Conservation (phyloP, 2,113 vertebrate genomes). For the Cheirogaleus medius region DNA sequence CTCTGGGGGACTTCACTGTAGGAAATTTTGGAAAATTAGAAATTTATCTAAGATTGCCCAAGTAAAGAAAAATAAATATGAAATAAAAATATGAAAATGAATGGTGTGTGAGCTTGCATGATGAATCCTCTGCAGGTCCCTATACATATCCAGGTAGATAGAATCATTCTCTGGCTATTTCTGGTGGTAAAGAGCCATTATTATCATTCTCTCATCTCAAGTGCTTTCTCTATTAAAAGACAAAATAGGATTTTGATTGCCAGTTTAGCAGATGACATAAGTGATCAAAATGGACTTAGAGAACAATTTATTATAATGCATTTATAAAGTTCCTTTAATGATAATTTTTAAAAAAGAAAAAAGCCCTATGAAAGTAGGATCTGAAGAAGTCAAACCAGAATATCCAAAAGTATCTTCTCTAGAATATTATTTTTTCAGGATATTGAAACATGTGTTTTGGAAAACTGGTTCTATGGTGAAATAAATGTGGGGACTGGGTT, state of each 20-base stretch:
- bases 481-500: not conserved
- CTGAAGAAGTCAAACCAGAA: not conserved
- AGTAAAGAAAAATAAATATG: conserved; percentile 36
- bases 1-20: conserved; percentile 50
- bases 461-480: not conserved
- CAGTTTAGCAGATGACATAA: not conserved
- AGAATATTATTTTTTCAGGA: not conserved
- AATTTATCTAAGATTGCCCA: conserved; percentile 2
- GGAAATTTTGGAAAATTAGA: conserved; percentile 39
- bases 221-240: not conserved
- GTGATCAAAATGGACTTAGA: not conserved
- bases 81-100: not conserved
- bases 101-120: not conserved
- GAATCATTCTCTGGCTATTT: not conserved
- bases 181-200: not conserved
- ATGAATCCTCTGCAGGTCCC: not conserved
- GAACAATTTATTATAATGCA: not conserved
- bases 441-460: not conserved
- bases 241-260: not conserved
- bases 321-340: not conserved
- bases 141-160: not conserved
- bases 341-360: not conserved
- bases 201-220: not conserved
- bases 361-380: not conserved
- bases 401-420: not conserved